Base-by-base conservation (phyloP, 1,140 invertebrate genomes). In the Andricus grossulariae region DNA sequence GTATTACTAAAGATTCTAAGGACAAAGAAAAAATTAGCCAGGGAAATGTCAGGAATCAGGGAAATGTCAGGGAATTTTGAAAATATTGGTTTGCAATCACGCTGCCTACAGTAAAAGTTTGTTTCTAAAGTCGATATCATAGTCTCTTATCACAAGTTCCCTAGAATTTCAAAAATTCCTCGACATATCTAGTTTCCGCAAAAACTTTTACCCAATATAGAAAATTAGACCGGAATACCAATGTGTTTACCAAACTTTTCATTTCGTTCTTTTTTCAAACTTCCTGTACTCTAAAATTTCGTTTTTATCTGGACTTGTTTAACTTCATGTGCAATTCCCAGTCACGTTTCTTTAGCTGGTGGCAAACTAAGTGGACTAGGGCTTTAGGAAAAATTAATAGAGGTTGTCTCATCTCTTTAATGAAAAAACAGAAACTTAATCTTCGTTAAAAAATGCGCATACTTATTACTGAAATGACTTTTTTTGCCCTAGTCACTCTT, bases 271-370 rank as follows among this genome's bases (percentile, higher is more conserved):
- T 25, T 25, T 66, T 25, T 39, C 32, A 66, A 66, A 21, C 16
- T 25, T 12, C 8, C 15, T 32, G 25, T 66, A 66, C 57, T 66
- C 39, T 66, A 66, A 66, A 39, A 21, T 66, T 66, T 66, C 57
- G 57, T 66, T 66, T 66, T 66, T 66, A 66, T 39, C 25, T 66
- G 6, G 57, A 66, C 39, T 66, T 25, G 57, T 66, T 32, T 16
- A 66, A 66, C 13, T 66, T 25, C 15, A 32, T 32, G 57, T 66
- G 57, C 57, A 66, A 66, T 66, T 66, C 57, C 57, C 57, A 66
- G 57, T 66, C 57, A 66, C 57, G 57, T 66, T 15, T 66, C 19
- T 66, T 66, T 66, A 32, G 39, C 57, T 32, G 55, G 21, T 60
- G 25, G 21, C n/a, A 13, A 66, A 25, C 25, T 66, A 66, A 66